Percentiles rank a stretch among this genome's conserved stretches.
Evolutionary conservation across 2,888 invertebrate species (phyloP).

Genomic region (Ichneumon xanthorius): DNA sequence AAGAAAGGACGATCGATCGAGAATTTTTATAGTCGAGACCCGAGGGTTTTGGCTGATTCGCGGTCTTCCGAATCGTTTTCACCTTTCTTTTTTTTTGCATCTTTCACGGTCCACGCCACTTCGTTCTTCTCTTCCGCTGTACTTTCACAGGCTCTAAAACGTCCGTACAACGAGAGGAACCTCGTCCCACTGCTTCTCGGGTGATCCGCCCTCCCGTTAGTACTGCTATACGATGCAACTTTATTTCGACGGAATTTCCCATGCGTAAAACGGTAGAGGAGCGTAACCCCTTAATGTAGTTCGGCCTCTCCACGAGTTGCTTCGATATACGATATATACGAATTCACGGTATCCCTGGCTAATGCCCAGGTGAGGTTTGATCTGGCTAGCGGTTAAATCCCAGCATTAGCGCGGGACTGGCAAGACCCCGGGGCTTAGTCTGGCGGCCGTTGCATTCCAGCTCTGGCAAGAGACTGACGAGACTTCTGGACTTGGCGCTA

Average conservation of each 20-base stretch:
- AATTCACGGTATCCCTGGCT: background rate
- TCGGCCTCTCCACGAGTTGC: conserved; percentile 49
- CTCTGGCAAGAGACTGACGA: too few relatives aligned
- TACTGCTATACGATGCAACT: conserved; percentile 53
- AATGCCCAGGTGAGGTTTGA: too few relatives aligned
- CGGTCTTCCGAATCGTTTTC: conserved; percentile 65
- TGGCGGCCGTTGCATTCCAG: too few relatives aligned
- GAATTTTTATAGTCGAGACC: conserved; percentile 68
- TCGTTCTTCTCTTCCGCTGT: conserved; percentile 14
- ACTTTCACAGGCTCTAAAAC: conserved; percentile 42
- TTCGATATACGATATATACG: conserved; percentile 30
- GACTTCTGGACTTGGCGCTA: too few relatives aligned
- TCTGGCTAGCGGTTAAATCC: too few relatives aligned
- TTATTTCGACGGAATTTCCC: conserved; percentile 60
- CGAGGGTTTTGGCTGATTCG: conserved; percentile 65
- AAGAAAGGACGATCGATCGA: conserved; percentile 62
- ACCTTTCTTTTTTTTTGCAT: conserved; percentile 44
- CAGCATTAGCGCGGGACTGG: background rate
- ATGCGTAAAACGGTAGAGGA: conserved; percentile 49
- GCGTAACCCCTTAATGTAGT: conserved; percentile 57
- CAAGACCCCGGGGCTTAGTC: too few relatives aligned
- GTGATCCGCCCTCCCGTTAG: conserved; percentile 27
- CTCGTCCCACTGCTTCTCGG: conserved; percentile 15
- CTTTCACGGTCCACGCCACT: conserved; percentile 1
- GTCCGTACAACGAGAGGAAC: conserved; percentile 14